These are phyloP conservation scores for Colossoma macropomum DNA, from an alignment of 2,113 vertebrate genomes.

Conservation along the genomic window DNA sequence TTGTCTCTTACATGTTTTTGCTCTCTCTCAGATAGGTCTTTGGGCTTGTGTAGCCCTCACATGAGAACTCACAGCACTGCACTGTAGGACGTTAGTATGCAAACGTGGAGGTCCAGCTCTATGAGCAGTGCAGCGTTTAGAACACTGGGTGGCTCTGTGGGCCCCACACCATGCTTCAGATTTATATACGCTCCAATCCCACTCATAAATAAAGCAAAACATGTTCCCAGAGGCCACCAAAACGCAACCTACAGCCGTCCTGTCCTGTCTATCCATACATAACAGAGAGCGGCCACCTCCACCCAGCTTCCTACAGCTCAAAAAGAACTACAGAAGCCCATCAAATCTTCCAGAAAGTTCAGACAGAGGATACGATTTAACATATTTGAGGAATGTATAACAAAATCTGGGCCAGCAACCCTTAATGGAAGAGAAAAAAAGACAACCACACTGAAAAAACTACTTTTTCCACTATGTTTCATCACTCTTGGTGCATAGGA, in stretches of 20 bases:
- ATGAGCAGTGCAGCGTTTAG: conserved; percentile 48
- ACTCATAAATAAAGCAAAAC: conserved; percentile 49
- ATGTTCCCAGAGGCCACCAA: conserved; percentile 14
- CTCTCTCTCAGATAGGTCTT: conserved; percentile 19
- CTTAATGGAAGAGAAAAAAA: neutral
- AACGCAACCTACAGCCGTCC: neutral
- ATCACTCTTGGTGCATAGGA: conserved; percentile 9
- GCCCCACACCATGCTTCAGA: conserved; percentile 53
- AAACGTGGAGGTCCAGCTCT: neutral
- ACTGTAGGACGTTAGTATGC: neutral
- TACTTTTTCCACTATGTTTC: neutral
- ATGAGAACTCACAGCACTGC: neutral
- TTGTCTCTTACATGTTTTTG: conserved; percentile 9
- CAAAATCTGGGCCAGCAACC: conserved; percentile 15
- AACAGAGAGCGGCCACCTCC: neutral
- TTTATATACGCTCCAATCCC: conserved; percentile 37
- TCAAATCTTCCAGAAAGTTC: conserved; percentile 13
- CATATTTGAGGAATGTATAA: conserved; percentile 11
- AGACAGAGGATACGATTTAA: conserved; percentile 34
- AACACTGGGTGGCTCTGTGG: conserved; percentile 57
- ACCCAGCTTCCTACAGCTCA: neutral
- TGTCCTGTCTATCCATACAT: conserved; percentile 7
- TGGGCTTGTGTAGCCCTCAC: neutral
- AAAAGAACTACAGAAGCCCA: conserved; percentile 5
- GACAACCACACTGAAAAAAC: conserved; percentile 25